phyloP scores from a whole-genome alignment of 2,888 invertebrate species.

The Hydroisotoma schaefferi region DNA sequence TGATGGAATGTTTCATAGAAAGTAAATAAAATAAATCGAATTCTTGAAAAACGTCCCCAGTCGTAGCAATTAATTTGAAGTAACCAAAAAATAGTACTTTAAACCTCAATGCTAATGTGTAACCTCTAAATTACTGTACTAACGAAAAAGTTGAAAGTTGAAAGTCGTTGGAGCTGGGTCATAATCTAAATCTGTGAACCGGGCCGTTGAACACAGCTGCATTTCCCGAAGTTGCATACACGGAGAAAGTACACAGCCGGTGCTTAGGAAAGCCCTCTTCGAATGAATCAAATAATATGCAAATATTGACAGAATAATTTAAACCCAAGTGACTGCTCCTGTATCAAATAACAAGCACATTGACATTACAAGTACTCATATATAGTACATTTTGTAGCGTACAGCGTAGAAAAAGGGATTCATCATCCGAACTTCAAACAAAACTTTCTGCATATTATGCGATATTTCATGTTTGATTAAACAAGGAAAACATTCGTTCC shows the following conservation, averaged over 20 bases:
- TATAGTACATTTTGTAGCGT: too few species aligned
- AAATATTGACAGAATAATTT: slow-evolving; percentile 7
- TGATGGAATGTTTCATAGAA: too few species aligned
- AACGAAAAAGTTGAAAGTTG: background rate
- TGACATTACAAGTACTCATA: too few species aligned
- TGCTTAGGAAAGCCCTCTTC: background rate
- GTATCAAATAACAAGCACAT: slow-evolving; percentile 3
- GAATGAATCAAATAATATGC: slow-evolving; percentile 6
- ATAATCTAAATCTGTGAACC: background rate
- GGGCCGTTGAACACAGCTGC: background rate
- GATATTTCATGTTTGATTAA: background rate
- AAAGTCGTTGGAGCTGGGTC: background rate
- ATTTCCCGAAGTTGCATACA: background rate
- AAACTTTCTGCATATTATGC: slow-evolving; percentile 1
- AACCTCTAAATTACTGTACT: background rate
- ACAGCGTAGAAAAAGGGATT: background rate
- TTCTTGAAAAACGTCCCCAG: too few species aligned
- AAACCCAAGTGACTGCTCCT: background rate
- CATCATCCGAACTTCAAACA: slow-evolving; percentile 4
- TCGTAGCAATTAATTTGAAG: too few species aligned
- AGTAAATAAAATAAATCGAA: too few species aligned
- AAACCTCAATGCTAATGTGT: too few species aligned
- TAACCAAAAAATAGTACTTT: too few species aligned
- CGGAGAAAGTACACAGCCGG: background rate
- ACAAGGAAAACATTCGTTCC: background rate